phyloP scores from a whole-genome alignment of 2,797 vertebrate species.

The Buceros bicornis region DNA sequence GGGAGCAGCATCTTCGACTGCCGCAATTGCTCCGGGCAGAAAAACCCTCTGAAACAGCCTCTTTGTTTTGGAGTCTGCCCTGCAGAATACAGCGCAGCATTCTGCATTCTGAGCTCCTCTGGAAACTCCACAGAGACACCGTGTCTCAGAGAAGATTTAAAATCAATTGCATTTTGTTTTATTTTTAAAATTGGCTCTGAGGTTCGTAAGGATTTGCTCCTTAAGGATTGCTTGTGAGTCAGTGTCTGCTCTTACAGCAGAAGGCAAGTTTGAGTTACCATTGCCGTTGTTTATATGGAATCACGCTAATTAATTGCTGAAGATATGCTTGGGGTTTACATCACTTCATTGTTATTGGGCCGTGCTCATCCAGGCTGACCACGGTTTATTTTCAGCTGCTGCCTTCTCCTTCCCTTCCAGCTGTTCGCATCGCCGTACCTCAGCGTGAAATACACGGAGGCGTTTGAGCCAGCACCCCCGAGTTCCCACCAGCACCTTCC shows the following conservation, averaged over 20 bases:
- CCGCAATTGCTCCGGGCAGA: not conserved
- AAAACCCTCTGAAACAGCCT: not conserved
- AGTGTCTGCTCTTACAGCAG: not conserved
- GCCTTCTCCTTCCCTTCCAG: slow-evolving; percentile 26
- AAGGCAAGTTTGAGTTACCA: not conserved
- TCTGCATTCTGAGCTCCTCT: not conserved
- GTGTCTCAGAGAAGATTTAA: not conserved
- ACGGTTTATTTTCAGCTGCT: slow-evolving; percentile 32
- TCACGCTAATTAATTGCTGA: not conserved
- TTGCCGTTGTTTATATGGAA: not conserved
- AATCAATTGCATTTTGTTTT: not conserved
- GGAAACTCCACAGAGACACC: not conserved
- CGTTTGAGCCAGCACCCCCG: not conserved
- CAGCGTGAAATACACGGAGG: not conserved
- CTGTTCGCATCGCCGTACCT: not conserved
- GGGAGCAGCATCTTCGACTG: not conserved
- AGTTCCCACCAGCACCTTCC: slow-evolving; percentile 6
- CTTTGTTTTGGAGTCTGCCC: not conserved
- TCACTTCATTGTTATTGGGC: not conserved
- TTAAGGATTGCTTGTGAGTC: not conserved
- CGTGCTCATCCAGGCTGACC: not conserved
- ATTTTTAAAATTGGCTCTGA: not conserved
- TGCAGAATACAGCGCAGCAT: not conserved
- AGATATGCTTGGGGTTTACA: not conserved
- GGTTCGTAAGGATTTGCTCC: not conserved